Evolutionary conservation across 2,888 invertebrate genomes (phyloP), one percentile per base, ranked within the genome.

Genomic region (Scrobipalpa atriplicella): DNA sequence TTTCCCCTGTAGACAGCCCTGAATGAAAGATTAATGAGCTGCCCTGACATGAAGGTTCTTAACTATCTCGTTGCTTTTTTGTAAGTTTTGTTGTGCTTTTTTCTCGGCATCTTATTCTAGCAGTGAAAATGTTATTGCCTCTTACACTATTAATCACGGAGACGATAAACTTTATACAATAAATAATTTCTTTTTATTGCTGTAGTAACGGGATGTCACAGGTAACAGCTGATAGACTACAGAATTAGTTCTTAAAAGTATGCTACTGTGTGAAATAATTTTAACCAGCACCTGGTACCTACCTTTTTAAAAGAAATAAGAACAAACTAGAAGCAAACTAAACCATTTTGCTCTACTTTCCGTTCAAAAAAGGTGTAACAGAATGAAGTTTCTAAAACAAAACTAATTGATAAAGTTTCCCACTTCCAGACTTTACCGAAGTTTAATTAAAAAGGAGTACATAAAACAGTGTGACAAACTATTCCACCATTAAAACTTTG

Each of bases 21-120:
- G 73, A 70, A 72, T 73, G 70, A 71, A 73, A 73, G 70, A 73
- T 73, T 71, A 71, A 73, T 73, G 73, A 71, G 68, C 21, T 29
- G 8, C 39, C 2, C 65, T 39, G 58, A 43, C 51, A 47, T 43
- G 52, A 63, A 63, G 38, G 63, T 63, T 52, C 29, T 51, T 61
- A 63, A 52, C 63, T 52, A 52, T 63, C 16, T 52, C 52, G 29
- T 63, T 51, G n/a, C 5, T 19, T 47, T 43, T 47, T 47, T 62
- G 41, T 18, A 61, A 18, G 62, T 41, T 41, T 47, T 47, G 21
- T 21, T 10, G 52, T 19, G 9, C 47, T 29, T 9, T 36, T 43
- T 47, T 47, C 29, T 10, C 18, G 8, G 60, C 1, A 60, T 36
- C 21, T 21, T 19, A 38, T 38, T 38, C 38, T 36, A 16, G 19